These are phyloP conservation scores for Gorsachius magnificus DNA, from an alignment of 2,797 vertebrate genomes.

Conservation along the genomic window DNA sequence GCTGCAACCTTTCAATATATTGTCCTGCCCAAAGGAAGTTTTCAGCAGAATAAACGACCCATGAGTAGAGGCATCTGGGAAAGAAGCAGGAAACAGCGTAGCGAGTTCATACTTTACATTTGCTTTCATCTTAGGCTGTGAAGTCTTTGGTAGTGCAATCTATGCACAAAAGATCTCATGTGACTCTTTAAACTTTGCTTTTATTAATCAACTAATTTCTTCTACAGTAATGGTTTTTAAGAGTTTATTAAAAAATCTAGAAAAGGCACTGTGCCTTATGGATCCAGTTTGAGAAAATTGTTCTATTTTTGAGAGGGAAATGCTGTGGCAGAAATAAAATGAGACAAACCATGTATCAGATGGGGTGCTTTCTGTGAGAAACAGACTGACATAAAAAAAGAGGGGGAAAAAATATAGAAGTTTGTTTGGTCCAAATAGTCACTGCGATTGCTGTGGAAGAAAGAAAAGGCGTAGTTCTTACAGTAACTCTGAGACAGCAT, in stretches of 20 bases:
- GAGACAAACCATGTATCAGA: neutral
- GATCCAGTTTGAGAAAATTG: neutral
- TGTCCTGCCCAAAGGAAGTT: neutral
- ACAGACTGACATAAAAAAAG: neutral
- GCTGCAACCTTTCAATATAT: rapidly evolving
- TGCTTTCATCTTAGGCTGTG: neutral
- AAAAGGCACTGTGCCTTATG: rapidly evolving
- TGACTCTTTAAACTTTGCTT: neutral
- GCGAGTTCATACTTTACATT: neutral
- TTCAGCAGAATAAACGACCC: neutral
- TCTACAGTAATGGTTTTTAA: neutral
- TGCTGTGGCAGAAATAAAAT: neutral
- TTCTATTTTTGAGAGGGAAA: rapidly evolving
- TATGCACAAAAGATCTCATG: rapidly evolving
- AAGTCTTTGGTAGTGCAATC: neutral
- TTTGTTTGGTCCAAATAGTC: neutral
- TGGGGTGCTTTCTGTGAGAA: neutral
- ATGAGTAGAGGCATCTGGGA: neutral
- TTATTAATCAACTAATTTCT: neutral
- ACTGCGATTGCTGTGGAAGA: rapidly evolving
- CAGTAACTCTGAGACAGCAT: neutral
- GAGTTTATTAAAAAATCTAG: neutral
- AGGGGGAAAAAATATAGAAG: too few species aligned
- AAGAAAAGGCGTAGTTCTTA: neutral
- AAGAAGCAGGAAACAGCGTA: neutral